Conservation (phyloP, 92 coral and sea anemone genomes). For the Phenganax subtilis region DNA sequence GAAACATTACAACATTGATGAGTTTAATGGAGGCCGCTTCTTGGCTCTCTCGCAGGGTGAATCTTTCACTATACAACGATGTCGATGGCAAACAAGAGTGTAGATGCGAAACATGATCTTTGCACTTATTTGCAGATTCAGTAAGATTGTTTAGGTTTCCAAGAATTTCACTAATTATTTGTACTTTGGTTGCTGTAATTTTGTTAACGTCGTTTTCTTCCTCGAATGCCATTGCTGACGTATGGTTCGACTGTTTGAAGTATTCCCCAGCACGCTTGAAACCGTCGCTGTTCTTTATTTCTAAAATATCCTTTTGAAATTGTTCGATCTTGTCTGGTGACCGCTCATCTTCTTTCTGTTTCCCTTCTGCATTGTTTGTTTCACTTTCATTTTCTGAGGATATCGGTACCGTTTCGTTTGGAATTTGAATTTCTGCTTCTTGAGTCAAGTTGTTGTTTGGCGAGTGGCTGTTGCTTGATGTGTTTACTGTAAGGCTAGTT, state of each 20-base stretch:
- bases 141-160: conserved; percentile 6
- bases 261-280: neutral
- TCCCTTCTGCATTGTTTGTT: no score
- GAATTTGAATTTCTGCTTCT: neutral
- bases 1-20: neutral
- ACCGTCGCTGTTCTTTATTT: neutral
- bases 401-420: neutral
- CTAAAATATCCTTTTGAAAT: neutral
- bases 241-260: neutral
- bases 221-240: neutral
- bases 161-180: neutral
- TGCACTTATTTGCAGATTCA: neutral
- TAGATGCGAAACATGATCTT: neutral
- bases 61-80: neutral
- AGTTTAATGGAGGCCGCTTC: neutral
- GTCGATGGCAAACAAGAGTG: neutral
- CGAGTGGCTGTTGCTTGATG: neutral
- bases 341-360: no score
- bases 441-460: neutral
- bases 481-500: neutral
- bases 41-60: neutral
- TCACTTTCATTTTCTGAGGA: no score
- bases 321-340: neutral
- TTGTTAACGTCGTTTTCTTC: neutral
- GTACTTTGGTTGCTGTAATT: neutral